A percentile compares a stretch with the other conserved stretches of the same genome.
phyloP scores from a whole-genome alignment of 2,797 vertebrate genomes.

The Buceros bicornis region DNA sequence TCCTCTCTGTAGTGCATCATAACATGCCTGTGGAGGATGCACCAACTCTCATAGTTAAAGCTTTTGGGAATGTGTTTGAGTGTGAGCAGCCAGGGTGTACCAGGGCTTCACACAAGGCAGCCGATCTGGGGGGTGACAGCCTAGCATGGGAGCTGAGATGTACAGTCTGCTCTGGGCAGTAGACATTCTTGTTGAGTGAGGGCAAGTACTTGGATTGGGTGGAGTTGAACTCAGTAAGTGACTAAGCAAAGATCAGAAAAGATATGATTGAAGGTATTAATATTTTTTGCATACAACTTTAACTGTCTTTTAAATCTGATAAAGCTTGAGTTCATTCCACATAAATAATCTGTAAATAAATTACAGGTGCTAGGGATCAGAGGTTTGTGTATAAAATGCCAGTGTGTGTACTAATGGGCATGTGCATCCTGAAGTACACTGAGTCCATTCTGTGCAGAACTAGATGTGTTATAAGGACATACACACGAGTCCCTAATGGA shows the following conservation, averaged over 20 bases:
- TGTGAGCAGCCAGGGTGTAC: conserved; percentile 69
- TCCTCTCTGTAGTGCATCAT: conserved; percentile 77
- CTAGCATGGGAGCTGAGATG: conserved; percentile 78
- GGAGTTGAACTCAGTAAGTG: conserved; percentile 77
- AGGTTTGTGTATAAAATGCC: neutral
- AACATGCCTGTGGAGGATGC: conserved; percentile 87
- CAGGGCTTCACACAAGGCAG: conserved; percentile 80
- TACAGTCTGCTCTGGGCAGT: conserved; percentile 77
- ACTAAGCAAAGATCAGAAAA: conserved; percentile 79
- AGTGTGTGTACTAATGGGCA: neutral
- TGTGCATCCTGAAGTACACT: neutral
- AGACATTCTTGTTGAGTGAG: conserved; percentile 78
- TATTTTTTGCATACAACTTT: neutral
- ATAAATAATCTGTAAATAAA: neutral
- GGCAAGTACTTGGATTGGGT: conserved; percentile 81
- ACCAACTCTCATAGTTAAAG: conserved; percentile 79
- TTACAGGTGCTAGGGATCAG: neutral
- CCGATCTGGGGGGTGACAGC: conserved; percentile 83
- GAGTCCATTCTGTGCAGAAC: neutral
- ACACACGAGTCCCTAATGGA: neutral
- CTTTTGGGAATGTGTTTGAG: conserved; percentile 75
- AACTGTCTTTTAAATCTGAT: neutral
- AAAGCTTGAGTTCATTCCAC: neutral
- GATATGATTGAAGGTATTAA: conserved; percentile 79
- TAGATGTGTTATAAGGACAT: neutral